Base-by-base conservation (phyloP, 2,113 vertebrate genomes). In the Cyprinodon brontotheroides region DNA sequence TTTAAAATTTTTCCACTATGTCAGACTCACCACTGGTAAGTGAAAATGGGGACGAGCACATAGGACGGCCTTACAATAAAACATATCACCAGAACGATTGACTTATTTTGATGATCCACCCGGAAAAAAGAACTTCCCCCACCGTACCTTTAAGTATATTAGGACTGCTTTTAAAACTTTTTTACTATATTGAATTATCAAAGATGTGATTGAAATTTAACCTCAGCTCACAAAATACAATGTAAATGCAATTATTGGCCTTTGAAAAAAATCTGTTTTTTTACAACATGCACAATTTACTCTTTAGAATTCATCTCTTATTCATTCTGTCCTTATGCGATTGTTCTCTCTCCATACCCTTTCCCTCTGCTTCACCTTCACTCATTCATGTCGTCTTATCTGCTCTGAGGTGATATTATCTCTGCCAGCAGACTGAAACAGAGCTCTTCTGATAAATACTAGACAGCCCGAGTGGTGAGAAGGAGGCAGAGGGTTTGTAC, bases 371-470 rank as follows among this genome's bases (percentile, higher is more conserved):
- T 72, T 76, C 78, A 36, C 40, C 17, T 65, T 74, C 74, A 76
- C 76, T 82, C 81, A 48, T 79, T 89, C 82, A 70, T 72, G 65
- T 64, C 38, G 74, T 86, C 80, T 89, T 88, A 89, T 90, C 88
- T 86, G 69, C 74, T 70, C 65, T 77, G 45, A 3, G 41, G 17
- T 71, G 81, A 89, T 89, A 81, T 50, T 60, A 89, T 91, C 87
- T 86, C 59, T 63, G 79, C 83, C 81, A n/a, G 59, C 81, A 82
- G 83, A 78, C 85, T 85, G 88, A 84, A 89, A 87, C 83, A 17
- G 75, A 90, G 80, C 85, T 84, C 70, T 43, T 78, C 81, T 62
- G 82, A 87, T 88, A 87, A 87, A 87, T 71, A 72, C 80, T 79
- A 85, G 70, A 79, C 81, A 77, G 67, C 85, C 61, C 48, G 20